Evolutionary conservation across 2,113 vertebrate genomes (phyloP), one percentile per base, ranked within the genome.

Genomic region (Alethe diademata): DNA sequence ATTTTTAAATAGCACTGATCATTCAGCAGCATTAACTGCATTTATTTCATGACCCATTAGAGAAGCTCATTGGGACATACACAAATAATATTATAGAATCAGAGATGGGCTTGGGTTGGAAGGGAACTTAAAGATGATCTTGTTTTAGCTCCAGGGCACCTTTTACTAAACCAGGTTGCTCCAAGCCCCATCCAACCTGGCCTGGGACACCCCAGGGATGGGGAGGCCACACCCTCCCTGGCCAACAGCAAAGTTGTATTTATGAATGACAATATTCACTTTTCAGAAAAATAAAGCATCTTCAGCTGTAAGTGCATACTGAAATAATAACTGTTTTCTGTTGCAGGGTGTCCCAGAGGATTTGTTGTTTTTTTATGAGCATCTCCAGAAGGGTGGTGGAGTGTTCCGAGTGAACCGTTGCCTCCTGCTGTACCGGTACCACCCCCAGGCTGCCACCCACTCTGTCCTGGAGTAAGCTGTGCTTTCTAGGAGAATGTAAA

Each of bases 341-440:
- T 97, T 95, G 3, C 92, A 99, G 99, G 99, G 99, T 6, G 98
- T 99, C 64, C 99, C 99, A 0, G 99, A 99, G 95, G 99, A 99
- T 91, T 87, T 99, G 95, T 92, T 99, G n/a, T 99, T 99, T 96
- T 99, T 99, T 96, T 99, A 99, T 80, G 95, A 98, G 40, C 98
- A 98, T 88, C 97, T 99, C 71, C 97, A 98, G 71, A 98, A 92
- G 47, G 99, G 98, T 5, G 98, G 99, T 3, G 88, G 96, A 18
- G 94, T 98, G 33, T 47, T 97, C 31, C 98, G 98, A 28, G 98
- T 99, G 29, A 96, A 99, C 88, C 96, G 92, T 58, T 98, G 97
- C 81, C 98, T 99, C 69, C 98, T 99, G 67, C 87, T 99, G 11
- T 99, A 99, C 92, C 98, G 99, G 13, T 99, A 99, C 97, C 99